Evolutionary conservation across 2,888 invertebrate species (phyloP), one percentile per base, ranked within the genome.

Genomic region (Dendrolimus pini): DNA sequence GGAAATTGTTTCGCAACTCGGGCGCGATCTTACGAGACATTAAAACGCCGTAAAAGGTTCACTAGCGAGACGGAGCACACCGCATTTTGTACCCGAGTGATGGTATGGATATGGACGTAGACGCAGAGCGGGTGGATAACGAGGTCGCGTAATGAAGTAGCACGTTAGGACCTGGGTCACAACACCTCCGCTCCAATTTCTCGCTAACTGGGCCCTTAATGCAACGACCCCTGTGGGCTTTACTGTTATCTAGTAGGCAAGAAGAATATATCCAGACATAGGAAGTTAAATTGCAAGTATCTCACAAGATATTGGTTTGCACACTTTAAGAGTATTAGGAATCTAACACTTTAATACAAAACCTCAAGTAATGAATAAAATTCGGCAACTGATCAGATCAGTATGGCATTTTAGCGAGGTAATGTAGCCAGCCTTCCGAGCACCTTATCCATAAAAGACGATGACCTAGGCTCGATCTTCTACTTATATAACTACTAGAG

Each of bases 61-160:
- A 14, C 47, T 30, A 41, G 56, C n/a, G 41, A 57, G 55, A 41
- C 47, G 54, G 55, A 41, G 54, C 52, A 56, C 47, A 41, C 30
- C 41, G 52, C 30, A 14, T 52, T 18, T 30, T 56, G n/a, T 56
- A 56, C 18, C 47, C 53, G 61, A 65, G 66, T 68, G 70, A 69
- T 70, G 69, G 64, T 69, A 71, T 73, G 69, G 71, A 68, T 67
- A 71, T 68, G 71, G 73, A 62, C 62, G 64, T 68, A 67, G 62
- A 61, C 69, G 59, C 66, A 69, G 66, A 69, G 67, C 68, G 70
- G 61, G 75, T 70, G 69, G 74, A 77, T 82, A 85, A 85, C 80
- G 82, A 83, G 81, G 77, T 72, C 72, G 71, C 71, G 76, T 85
- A 85, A 85, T 85, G 83, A 85, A 85, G 80, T 82, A 81, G 73